Percentiles rank a stretch among this genome's conserved stretches.
phyloP scores from a whole-genome alignment of 2,113 vertebrate species.

The Grammomys dolichurus region DNA sequence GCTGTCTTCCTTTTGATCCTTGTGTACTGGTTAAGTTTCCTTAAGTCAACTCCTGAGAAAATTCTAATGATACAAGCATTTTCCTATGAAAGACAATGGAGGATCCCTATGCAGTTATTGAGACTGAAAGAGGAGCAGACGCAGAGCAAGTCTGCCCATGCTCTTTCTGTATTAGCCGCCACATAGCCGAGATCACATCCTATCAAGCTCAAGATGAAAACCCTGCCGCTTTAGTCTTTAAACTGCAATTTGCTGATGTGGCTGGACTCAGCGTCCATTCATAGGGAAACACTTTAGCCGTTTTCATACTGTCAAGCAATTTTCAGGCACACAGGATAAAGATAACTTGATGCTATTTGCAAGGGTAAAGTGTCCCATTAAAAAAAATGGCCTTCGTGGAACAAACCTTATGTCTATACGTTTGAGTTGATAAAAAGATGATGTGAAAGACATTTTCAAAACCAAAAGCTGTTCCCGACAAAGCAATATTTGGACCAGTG shows the following conservation, averaged over 20 bases:
- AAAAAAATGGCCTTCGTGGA: constrained; percentile 11
- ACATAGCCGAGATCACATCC: background rate
- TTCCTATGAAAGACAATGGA: constrained; percentile 28
- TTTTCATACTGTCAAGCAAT: constrained; percentile 12
- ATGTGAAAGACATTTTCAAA: background rate
- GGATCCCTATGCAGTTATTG: background rate
- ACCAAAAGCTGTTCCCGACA: background rate
- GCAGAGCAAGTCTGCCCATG: background rate
- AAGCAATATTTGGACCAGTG: background rate
- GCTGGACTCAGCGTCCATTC: background rate
- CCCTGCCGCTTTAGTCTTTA: constrained; percentile 53
- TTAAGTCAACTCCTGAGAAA: constrained; percentile 41
- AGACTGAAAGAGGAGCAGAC: background rate
- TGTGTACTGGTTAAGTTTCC: constrained; percentile 11
- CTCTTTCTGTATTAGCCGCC: constrained; percentile 10
- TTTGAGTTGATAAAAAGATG: constrained; percentile 9
- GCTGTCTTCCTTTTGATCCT: background rate
- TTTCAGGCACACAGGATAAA: constrained; percentile 41
- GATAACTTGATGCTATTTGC: constrained; percentile 46
- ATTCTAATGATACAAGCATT: constrained; percentile 1
- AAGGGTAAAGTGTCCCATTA: constrained; percentile 44
- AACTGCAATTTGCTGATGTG: constrained; percentile 6
- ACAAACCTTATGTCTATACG: background rate
- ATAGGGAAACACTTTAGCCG: constrained; percentile 2
- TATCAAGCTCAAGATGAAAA: constrained; percentile 1